Base-by-base conservation (phyloP, 2,888 invertebrate species). In the Nemotelus pantherinus region DNA sequence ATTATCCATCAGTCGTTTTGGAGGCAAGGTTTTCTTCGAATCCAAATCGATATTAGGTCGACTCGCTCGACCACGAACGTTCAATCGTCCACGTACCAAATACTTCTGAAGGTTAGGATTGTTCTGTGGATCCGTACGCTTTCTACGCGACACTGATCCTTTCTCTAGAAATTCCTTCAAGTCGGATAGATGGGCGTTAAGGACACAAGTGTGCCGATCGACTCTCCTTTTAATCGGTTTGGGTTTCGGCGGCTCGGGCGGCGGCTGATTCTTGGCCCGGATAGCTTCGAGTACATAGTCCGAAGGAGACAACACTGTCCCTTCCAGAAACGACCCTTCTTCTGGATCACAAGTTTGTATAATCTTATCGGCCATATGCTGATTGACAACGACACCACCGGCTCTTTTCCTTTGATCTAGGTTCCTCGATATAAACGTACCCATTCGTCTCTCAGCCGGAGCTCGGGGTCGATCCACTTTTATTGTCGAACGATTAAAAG, bases 111-210 rank as follows among this genome's bases (percentile, higher is more conserved):
- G 43, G 43, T 71, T 71, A 2, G 71, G 44, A 53, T 55, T 71
- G 2, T 57, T 57, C 67, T 63, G 55, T 41, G 58, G 47, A 48
- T 77, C 67, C n/a, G 9, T 53, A 6, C 45, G 48, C 41, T 64
- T 76, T 6, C 77, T 41, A 44, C 70, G 47, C 3, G 79, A 79
- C 45, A 79, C 70, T 0, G 75, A 68, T 0, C 79, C 77, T 7
- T 44, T 74, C 55, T 77, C 79, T 4, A 79, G 44, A 39, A 68
- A 79, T 25, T 79, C 79, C 55, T 75, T 79, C 7, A 79, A 63
- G 76, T 79, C 63, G 3, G 77, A 74, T 50, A 79, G 48, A 79
- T 79, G 75, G 0, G 43, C 47, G 39, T 74, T 68, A 44, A 60
- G 48, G 0, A 58, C 55, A n/a, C 43, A 45, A 39, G 76, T 63